Percentiles rank a stretch among this genome's conserved stretches.
These are phyloP conservation scores for Paramacrobiotus metropolitanus DNA, from an alignment of 1,140 invertebrate genomes.

Conservation along the genomic window DNA sequence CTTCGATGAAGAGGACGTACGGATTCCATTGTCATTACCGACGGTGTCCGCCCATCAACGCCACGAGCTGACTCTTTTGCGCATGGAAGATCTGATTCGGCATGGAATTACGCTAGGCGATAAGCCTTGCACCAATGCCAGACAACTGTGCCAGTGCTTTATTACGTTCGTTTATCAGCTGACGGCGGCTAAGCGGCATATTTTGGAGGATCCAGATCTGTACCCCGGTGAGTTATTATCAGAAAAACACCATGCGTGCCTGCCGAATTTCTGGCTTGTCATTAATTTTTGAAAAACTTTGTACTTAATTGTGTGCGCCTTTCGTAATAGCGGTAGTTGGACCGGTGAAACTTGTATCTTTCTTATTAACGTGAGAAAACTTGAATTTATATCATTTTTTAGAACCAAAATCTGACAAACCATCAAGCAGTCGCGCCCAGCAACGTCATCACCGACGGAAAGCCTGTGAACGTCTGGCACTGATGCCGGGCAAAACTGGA, in stretches of 20 bases:
- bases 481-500: constrained; percentile 75
- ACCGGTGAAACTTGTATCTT: no score
- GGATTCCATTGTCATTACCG: constrained; percentile 27
- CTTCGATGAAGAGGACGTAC: neutral
- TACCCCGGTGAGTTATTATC: constrained; percentile 43
- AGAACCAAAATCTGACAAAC: no score
- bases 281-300: constrained; percentile 17
- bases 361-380: no score
- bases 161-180: constrained; percentile 41
- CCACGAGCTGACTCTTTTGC: constrained; percentile 47
- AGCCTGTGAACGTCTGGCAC: constrained; percentile 41
- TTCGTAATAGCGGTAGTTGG: no score
- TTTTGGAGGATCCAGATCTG: constrained; percentile 52
- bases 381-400: no score
- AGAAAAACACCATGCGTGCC: constrained; percentile 13
- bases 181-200: constrained; percentile 47
- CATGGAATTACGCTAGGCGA: constrained; percentile 39
- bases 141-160: constrained; percentile 41
- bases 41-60: constrained; percentile 51
- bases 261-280: neutral
- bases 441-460: constrained; percentile 39
- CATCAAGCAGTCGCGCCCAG: no score
- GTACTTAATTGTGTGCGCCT: no score
- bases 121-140: constrained; percentile 27
- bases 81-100: constrained; percentile 52